phyloP scores from a whole-genome alignment of 2,797 vertebrate genomes.

The Alosa sapidissima region DNA sequence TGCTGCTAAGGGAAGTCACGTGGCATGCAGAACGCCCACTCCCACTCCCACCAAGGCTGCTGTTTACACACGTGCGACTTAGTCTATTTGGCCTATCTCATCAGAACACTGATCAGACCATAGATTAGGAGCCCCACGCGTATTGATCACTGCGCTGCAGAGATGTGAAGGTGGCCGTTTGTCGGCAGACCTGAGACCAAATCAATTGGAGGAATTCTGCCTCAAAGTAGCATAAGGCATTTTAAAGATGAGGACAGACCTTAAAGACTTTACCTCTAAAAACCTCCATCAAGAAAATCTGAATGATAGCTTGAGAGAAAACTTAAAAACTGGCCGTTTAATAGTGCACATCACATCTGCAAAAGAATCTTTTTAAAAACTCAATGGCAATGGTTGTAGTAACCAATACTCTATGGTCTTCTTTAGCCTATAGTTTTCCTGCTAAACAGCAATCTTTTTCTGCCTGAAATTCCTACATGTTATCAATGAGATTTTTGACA shows the following conservation, averaged over 20 bases:
- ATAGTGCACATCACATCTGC: not conserved
- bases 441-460: not conserved
- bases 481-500: too few species aligned
- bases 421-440: not conserved
- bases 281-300: not conserved
- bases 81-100: conserved; percentile 34
- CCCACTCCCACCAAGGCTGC: conserved; percentile 47
- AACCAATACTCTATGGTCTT: not conserved
- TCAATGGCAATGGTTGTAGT: not conserved
- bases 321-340: not conserved
- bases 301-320: not conserved
- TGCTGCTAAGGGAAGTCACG: conserved; percentile 63
- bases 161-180: not conserved
- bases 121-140: not conserved
- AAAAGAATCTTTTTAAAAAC: not conserved
- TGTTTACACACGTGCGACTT: conserved; percentile 47
- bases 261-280: not conserved
- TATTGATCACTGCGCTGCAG: not conserved
- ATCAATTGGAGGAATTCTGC: not conserved
- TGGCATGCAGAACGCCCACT: conserved; percentile 58
- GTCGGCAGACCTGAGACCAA: not conserved
- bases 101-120: not conserved
- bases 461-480: too few species aligned
- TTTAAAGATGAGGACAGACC: not conserved
- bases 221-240: not conserved